These are phyloP conservation scores for Polylopha cassiicola DNA, from an alignment of 2,888 invertebrate species.

Conservation along the genomic window DNA sequence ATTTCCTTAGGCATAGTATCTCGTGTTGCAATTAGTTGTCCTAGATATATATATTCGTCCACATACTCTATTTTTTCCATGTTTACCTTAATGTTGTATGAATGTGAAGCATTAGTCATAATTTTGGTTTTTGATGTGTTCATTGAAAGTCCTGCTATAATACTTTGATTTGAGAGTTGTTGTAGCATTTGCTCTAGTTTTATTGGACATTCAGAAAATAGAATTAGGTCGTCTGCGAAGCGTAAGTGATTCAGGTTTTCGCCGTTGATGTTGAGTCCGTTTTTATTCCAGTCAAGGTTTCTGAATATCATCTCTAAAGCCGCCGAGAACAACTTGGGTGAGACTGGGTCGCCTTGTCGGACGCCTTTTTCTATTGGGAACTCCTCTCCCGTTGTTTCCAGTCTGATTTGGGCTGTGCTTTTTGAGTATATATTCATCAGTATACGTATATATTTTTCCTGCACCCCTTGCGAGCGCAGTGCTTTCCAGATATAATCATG, in stretches of 20 bases:
- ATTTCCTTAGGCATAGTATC: conserved; percentile 6
- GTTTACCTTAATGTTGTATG: neutral
- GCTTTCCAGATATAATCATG: conserved; percentile 26
- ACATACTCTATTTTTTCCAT: neutral
- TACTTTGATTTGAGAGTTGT: conserved; percentile 21
- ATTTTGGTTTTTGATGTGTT: conserved; percentile 23
- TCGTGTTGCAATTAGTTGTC: neutral
- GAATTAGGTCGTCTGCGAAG: neutral
- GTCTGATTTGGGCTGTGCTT: conserved; percentile 24
- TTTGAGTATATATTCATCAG: conserved; percentile 26
- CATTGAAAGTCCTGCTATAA: conserved; percentile 20
- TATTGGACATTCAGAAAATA: conserved; percentile 22
- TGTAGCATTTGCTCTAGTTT: conserved; percentile 22
- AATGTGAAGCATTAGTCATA: conserved; percentile 8
- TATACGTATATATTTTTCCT: conserved; percentile 26
- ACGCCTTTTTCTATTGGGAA: conserved; percentile 23
- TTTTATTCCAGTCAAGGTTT: conserved; percentile 13
- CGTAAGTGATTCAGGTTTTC: conserved; percentile 3
- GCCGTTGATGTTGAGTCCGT: conserved; percentile 1
- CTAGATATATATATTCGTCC: neutral
- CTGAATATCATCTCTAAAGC: conserved; percentile 19
- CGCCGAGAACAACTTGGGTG: conserved; percentile 24
- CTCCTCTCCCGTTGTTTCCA: conserved; percentile 25
- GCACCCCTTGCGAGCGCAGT: conserved; percentile 23
- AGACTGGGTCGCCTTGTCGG: conserved; percentile 25